Evolutionary conservation across 2,888 invertebrate species (phyloP).

Genomic region (Epinotia ramella): DNA sequence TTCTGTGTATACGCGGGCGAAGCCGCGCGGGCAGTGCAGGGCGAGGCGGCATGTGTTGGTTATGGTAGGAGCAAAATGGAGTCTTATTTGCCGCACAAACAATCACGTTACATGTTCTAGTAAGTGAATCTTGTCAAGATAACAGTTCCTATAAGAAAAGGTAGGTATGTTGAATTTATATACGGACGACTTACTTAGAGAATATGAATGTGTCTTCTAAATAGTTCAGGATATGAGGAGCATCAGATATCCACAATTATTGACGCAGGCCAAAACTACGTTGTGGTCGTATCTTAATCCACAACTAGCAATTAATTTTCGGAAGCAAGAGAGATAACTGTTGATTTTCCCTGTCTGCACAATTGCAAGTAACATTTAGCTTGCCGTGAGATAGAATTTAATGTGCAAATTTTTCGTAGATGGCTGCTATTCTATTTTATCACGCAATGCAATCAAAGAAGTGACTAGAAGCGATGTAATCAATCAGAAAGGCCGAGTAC

Average conservation of each 20-base stretch:
- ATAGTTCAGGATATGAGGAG: too few relatives aligned
- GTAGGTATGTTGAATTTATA: background rate
- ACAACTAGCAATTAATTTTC: background rate
- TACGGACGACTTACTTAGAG: too few relatives aligned
- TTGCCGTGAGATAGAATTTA: background rate
- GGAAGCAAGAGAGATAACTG: background rate
- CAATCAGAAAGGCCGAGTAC: constrained; percentile 45
- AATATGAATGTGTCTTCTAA: too few relatives aligned
- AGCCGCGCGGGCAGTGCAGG: background rate
- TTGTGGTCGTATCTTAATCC: background rate
- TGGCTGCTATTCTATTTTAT: background rate
- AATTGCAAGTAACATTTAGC: background rate
- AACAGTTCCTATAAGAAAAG: constrained; percentile 8
- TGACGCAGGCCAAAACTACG: too few relatives aligned
- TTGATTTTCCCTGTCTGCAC: background rate
- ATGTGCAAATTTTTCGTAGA: background rate
- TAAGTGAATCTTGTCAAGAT: background rate
- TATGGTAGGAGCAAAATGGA: background rate
- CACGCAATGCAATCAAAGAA: constrained; percentile 10
- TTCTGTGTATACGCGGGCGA: too few relatives aligned
- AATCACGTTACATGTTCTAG: background rate
- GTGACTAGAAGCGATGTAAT: constrained; percentile 28
- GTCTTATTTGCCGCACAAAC: background rate
- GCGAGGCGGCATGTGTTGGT: background rate
- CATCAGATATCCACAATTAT: too few relatives aligned